Base-by-base conservation (phyloP, 2,797 vertebrate genomes). In the Acropternis orthonyx region DNA sequence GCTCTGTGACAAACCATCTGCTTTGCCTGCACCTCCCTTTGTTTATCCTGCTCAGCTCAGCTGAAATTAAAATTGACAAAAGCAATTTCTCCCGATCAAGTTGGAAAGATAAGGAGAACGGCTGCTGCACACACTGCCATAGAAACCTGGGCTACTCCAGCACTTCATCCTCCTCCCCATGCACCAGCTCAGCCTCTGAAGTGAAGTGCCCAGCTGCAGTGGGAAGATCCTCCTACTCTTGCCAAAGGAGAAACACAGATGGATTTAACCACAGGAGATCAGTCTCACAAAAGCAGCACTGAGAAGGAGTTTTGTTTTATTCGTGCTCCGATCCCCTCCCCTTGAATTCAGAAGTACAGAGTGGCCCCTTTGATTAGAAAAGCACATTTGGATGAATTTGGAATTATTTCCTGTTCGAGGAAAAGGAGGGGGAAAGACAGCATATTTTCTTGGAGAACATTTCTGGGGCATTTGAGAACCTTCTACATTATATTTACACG, bases 51-150 rank as follows among this genome's bases (percentile, higher is more conserved):
- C 77, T 83, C 93, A 27, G 85, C 87, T 96, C 91, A 92, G 81
- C 86, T 89, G 76, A 97, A 97, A 97, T 97, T 92, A 97, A 97
- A 97, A 97, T 93, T 88, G 89, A 97, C 96, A 96, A 96, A 96
- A 93, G 54, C 82, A 88, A 93, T 97, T 96, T 95, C 88, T 94
- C 78, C 89, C 18, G 91, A 95, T 93, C 85, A 93, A 85, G 73
- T 80, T 54, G 55, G 93, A 85, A 77, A 94, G 85, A 94, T 92
- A 90, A 96, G 93, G 74, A 74, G 91, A 55, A 49, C 1, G 46
- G 30, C 88, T 90, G 67, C 79, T n/a, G 58, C 75, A 9, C 65
- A 2, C 81, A 87, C 71, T 65, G 93, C 93, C 67, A 93, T 87
- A 96, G 93, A 94, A 97, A 96, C 76, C 95, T 87, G 58, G 84